Evolutionary conservation across 2,113 vertebrate genomes (phyloP).

Genomic region (Aythya baeri): DNA sequence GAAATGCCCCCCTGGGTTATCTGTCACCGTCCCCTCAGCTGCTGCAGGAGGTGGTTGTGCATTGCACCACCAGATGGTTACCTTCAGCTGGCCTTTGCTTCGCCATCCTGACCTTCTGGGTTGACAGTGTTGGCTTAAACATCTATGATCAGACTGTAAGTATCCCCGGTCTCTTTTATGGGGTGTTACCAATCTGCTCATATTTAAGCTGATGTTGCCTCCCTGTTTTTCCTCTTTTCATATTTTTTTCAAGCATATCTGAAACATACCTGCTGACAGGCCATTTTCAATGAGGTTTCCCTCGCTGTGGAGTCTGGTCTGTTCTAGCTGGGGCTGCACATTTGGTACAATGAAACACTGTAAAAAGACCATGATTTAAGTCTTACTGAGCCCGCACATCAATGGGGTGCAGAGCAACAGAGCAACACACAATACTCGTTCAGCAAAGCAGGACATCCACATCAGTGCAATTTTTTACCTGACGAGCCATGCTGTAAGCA

Average conservation of each 20-base stretch:
- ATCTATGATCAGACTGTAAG: neutral
- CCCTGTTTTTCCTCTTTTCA: neutral
- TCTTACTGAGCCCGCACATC: neutral
- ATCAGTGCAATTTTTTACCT: neutral
- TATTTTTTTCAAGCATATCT: neutral
- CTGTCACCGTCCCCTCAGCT: constrained; percentile 33
- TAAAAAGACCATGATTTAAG: neutral
- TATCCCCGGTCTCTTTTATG: neutral
- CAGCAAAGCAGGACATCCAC: neutral
- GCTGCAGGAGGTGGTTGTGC: neutral
- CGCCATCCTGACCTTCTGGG: neutral
- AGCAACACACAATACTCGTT: neutral
- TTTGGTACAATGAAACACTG: neutral
- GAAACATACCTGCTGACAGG: neutral
- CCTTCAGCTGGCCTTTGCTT: neutral
- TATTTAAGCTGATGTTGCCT: neutral
- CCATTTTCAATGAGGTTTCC: neutral
- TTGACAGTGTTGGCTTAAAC: neutral
- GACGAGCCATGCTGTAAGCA: neutral
- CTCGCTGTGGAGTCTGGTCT: neutral
- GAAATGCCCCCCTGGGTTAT: constrained; percentile 17
- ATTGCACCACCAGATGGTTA: neutral
- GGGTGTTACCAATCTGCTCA: neutral
- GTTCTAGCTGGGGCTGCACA: accelerated
- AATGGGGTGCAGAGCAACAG: neutral